A percentile compares a stretch with the other conserved stretches of the same genome.
Conservation (phyloP, 2,888 invertebrate genomes). For the Harmothoe impar region DNA sequence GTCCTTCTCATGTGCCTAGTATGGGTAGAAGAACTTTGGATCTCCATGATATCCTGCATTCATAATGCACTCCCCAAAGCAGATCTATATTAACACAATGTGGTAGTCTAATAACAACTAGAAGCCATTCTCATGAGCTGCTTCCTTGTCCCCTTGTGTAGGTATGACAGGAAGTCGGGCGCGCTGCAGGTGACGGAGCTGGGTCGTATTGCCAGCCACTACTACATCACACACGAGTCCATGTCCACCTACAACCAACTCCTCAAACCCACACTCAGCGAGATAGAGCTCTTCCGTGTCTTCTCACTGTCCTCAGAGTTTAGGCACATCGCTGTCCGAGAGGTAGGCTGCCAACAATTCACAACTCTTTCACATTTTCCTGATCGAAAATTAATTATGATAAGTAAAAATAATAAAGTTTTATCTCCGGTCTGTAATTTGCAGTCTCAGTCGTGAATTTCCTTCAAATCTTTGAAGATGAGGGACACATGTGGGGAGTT, state of each 20-base stretch:
- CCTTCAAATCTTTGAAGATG: too few relatives aligned
- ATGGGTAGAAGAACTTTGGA: too few relatives aligned
- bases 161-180: slow-evolving; percentile 54
- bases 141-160: not conserved
- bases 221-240: slow-evolving; percentile 98
- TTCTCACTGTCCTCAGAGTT: slow-evolving; percentile 99
- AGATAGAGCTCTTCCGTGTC: slow-evolving; percentile 98
- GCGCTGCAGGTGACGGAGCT: slow-evolving; percentile 93
- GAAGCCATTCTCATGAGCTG: too few relatives aligned
- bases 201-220: slow-evolving; percentile 98
- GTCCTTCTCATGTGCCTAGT: too few relatives aligned
- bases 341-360: slow-evolving; percentile 73
- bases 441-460: too few relatives aligned
- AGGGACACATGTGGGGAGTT: too few relatives aligned
- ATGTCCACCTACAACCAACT: slow-evolving; percentile 98
- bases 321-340: slow-evolving; percentile 91
- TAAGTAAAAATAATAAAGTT: too few relatives aligned
- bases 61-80: too few relatives aligned
- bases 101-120: too few relatives aligned
- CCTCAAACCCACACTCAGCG: slow-evolving; percentile 96
- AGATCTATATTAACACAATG: too few relatives aligned
- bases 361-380: not conserved
- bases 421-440: too few relatives aligned
- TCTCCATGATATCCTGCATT: too few relatives aligned
- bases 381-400: not conserved